These are phyloP conservation scores for Neoscelio sp. DNA, from an alignment of 2,888 invertebrate species.

Conservation along the genomic window DNA sequence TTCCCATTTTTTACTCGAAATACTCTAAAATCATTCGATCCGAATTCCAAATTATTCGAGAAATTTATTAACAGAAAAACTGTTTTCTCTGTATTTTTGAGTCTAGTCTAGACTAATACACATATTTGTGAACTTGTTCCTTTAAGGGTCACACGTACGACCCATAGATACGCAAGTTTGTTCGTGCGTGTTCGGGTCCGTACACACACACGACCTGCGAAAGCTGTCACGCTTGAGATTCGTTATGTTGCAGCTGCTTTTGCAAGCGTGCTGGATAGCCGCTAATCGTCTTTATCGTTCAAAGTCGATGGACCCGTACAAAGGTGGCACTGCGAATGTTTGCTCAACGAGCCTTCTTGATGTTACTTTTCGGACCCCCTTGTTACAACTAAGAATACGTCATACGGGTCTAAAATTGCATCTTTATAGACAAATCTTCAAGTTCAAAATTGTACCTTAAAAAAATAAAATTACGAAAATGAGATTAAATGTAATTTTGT, in stretches of 20 bases:
- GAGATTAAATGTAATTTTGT: too few relatives aligned
- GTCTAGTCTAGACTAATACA: not conserved
- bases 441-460: too few relatives aligned
- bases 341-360: conserved; percentile 41
- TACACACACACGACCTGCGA: conserved; percentile 22
- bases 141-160: not conserved
- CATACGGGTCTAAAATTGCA: too few relatives aligned
- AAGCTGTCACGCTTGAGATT: conserved; percentile 57
- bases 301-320: conserved; percentile 65
- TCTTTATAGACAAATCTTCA: too few relatives aligned
- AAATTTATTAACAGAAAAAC: too few relatives aligned
- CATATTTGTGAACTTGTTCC: not conserved
- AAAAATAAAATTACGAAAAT: too few relatives aligned
- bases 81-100: not conserved
- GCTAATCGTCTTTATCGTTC: conserved; percentile 67
- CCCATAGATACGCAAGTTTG: conserved; percentile 9
- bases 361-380: conserved; percentile 32
- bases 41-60: too few relatives aligned
- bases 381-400: conserved; percentile 18
- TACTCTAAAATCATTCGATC: too few relatives aligned
- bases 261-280: conserved; percentile 66
- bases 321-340: conserved; percentile 47
- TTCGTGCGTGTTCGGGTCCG: not conserved
- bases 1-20: too few relatives aligned
- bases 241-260: conserved; percentile 75